phyloP scores from a whole-genome alignment of 2,113 vertebrate species.

The Mus spicilegus region DNA sequence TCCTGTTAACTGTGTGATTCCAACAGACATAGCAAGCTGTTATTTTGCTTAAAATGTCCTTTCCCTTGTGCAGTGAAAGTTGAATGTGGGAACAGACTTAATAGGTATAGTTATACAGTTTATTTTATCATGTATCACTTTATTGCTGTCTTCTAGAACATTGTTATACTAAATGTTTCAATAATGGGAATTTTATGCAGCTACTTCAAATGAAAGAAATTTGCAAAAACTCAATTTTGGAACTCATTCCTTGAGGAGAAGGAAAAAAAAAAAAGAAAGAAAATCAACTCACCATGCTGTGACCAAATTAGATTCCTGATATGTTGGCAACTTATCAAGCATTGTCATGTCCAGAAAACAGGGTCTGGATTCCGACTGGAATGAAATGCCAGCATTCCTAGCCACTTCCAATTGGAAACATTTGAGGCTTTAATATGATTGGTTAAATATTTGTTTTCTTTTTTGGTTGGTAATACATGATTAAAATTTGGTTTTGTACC shows the following conservation, averaged over 20 bases:
- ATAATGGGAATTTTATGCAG: constrained; percentile 76
- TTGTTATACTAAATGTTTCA: constrained; percentile 80
- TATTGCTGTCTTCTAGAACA: constrained; percentile 79
- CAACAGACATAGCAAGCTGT: constrained; percentile 73
- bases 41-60: constrained; percentile 79
- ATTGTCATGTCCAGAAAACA: constrained; percentile 66
- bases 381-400: constrained; percentile 20
- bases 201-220: constrained; percentile 74
- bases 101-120: constrained; percentile 76
- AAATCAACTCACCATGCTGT: constrained; percentile 65
- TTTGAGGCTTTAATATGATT: constrained; percentile 47
- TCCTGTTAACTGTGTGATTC: constrained; percentile 72
- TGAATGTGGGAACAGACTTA: constrained; percentile 76
- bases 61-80: constrained; percentile 52
- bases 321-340: constrained; percentile 62
- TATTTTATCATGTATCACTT: constrained; percentile 80
- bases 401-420: constrained; percentile 21
- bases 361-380: constrained; percentile 42
- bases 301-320: constrained; percentile 76
- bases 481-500: constrained; percentile 49
- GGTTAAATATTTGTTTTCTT: constrained; percentile 43
- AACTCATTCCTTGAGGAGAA: constrained; percentile 77
- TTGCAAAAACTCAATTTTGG: constrained; percentile 80
- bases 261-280: neutral
- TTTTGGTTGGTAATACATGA: constrained; percentile 54